A percentile compares a stretch with the other conserved stretches of the same genome.
Evolutionary conservation across 2,113 vertebrate species (phyloP).

Genomic region (Gnathonemus longibarbis): DNA sequence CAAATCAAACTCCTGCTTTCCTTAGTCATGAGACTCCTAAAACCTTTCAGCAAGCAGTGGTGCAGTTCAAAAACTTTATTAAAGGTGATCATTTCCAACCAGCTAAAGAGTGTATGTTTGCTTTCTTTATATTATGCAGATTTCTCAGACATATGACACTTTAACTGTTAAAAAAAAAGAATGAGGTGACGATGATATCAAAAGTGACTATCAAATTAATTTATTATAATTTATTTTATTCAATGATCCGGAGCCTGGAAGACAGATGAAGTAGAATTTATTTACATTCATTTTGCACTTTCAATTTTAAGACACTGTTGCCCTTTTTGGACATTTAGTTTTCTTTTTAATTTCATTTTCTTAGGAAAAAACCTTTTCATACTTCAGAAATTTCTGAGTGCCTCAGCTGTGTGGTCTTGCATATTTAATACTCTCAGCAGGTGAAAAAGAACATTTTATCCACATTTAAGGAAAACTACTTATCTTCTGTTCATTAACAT

Average conservation of each 20-base stretch:
- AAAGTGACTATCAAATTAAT: neutral
- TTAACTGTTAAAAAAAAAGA: neutral
- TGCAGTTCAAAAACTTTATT: neutral
- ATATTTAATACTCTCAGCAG: neutral
- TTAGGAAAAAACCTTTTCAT: neutral
- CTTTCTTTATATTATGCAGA: too few species aligned
- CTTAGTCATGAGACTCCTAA: neutral
- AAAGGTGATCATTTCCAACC: neutral
- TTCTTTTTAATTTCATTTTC: neutral
- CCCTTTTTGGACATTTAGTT: neutral
- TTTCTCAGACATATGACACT: neutral
- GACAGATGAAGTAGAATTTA: neutral
- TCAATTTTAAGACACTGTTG: neutral
- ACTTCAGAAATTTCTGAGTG: neutral
- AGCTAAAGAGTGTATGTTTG: neutral
- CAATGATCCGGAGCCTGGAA: neutral
- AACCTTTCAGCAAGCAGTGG: neutral
- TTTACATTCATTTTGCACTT: neutral
- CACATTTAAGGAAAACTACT: neutral
- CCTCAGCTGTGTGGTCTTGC: neutral
- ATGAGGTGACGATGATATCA: neutral
- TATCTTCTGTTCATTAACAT: constrained; percentile 6
- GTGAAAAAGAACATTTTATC: neutral
- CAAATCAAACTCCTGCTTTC: neutral
- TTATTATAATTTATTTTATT: neutral